Percentiles rank a stretch among this genome's conserved stretches.
Conservation (phyloP, 2,113 vertebrate genomes). For the Corythornis vintsioides region DNA sequence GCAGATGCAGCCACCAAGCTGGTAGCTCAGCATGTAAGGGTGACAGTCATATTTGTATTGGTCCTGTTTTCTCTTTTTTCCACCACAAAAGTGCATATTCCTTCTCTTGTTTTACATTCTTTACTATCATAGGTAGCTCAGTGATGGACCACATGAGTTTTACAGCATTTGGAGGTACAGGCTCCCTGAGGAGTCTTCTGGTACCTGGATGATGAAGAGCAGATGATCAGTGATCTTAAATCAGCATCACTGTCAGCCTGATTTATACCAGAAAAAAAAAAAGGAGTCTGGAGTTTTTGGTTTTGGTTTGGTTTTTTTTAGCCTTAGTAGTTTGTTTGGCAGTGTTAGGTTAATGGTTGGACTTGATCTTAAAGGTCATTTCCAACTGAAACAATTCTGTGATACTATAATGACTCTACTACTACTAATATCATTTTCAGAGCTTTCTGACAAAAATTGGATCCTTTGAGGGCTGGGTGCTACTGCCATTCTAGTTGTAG, state of each 20-base stretch:
- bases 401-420: neutral
- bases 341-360: too few species aligned
- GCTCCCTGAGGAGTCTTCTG: neutral
- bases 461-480: neutral
- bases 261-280: neutral
- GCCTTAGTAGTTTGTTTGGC: too few species aligned
- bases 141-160: accelerated
- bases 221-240: neutral
- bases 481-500: neutral
- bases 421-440: neutral
- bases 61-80: neutral
- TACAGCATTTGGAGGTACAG: neutral
- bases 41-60: neutral
- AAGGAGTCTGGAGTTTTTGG: neutral
- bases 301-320: neutral
- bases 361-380: too few species aligned
- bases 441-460: neutral
- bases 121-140: neutral
- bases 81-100: neutral
- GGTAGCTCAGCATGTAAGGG: accelerated
- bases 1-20: neutral
- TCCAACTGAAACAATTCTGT: too few species aligned
- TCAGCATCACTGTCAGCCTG: neutral
- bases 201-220: neutral
- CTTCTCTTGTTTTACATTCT: neutral